phyloP scores from a whole-genome alignment of 2,113 vertebrate species.

The Anolis carolinensis region DNA sequence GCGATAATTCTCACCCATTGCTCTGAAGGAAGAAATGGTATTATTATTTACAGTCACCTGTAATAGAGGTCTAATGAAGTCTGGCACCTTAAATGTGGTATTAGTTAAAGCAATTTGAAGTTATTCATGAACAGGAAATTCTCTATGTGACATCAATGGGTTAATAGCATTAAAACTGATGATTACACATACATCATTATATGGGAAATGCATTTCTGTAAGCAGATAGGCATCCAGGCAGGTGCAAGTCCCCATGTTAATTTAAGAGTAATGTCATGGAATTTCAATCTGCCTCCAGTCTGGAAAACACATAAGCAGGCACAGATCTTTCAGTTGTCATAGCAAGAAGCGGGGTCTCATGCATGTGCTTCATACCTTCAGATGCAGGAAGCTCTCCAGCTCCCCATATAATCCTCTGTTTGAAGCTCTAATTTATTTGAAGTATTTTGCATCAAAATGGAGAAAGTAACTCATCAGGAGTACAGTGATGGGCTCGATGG shows the following conservation, averaged over 20 bases:
- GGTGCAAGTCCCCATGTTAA: not conserved
- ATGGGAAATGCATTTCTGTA: not conserved
- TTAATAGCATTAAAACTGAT: not conserved
- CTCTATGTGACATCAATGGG: not conserved
- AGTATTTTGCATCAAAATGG: not conserved
- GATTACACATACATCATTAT: not conserved
- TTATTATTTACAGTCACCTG: slow-evolving; percentile 65
- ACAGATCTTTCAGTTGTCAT: not conserved
- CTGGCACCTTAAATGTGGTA: not conserved
- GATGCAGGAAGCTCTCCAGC: not conserved
- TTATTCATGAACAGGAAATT: not conserved
- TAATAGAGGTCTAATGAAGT: slow-evolving; percentile 36
- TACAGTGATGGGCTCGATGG: not conserved
- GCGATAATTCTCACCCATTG: slow-evolving; percentile 92
- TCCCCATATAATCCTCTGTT: not conserved
- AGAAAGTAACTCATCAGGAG: not conserved
- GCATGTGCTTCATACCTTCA: not conserved
- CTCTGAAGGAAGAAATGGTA: slow-evolving; percentile 75
- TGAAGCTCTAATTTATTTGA: not conserved
- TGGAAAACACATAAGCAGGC: not conserved
- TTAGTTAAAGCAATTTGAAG: not conserved
- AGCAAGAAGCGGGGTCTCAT: not conserved
- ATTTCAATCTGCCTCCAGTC: not conserved
- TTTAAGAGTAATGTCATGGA: not conserved
- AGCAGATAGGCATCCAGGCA: not conserved